These are phyloP conservation scores for Aquatica leii DNA, from an alignment of 2,888 invertebrate species.

Conservation along the genomic window DNA sequence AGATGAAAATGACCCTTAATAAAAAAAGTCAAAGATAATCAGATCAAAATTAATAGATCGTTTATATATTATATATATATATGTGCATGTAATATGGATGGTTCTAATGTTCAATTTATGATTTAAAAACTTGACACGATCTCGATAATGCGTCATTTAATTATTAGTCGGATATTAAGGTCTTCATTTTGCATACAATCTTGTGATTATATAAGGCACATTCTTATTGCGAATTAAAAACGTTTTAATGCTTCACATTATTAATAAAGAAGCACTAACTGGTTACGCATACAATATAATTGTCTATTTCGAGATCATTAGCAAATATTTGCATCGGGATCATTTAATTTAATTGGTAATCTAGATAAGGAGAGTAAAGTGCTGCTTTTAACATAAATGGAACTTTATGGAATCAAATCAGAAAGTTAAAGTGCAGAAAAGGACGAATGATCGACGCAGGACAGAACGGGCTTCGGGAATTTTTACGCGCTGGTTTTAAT, in stretches of 20 bases:
- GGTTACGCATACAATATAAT: slow-evolving; percentile 8
- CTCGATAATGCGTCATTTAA: no score
- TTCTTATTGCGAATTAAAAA: slow-evolving; percentile 1
- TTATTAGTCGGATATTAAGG: no score
- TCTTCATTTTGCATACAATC: background rate
- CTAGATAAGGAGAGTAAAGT: slow-evolving; percentile 35
- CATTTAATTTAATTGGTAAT: slow-evolving; percentile 41
- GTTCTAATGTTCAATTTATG: no score
- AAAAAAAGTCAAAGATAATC: no score
- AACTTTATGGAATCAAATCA: slow-evolving; percentile 10
- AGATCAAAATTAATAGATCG: no score
- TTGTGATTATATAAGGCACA: background rate
- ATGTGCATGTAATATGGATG: no score
- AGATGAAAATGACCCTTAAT: no score
- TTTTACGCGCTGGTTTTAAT: no score
- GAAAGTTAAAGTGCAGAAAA: background rate
- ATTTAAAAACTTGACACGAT: no score
- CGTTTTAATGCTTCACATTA: background rate
- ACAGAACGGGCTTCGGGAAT: background rate
- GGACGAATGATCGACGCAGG: background rate
- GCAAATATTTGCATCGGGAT: slow-evolving; percentile 42
- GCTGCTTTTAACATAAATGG: slow-evolving; percentile 19
- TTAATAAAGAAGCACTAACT: background rate
- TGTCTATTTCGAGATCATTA: slow-evolving; percentile 37
- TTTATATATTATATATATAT: no score